Conservation (phyloP, 2,113 vertebrate species). For the Ramphastos sulfuratus region DNA sequence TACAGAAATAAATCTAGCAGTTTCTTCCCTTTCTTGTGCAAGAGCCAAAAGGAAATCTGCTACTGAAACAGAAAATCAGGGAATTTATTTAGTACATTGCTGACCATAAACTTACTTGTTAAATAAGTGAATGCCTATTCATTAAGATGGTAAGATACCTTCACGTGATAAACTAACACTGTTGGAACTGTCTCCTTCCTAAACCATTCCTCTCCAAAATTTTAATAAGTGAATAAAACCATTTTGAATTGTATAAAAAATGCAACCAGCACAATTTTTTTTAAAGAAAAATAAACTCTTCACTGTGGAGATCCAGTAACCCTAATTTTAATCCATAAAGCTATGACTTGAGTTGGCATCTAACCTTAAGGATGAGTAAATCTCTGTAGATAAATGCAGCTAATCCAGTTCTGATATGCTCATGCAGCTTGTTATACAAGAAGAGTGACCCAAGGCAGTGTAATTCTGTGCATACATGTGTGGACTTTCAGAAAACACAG, state of each 20-base stretch:
- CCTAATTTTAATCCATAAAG: neutral
- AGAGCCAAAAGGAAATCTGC: neutral
- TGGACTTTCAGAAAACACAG: neutral
- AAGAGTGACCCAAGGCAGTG: neutral
- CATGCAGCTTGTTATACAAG: neutral
- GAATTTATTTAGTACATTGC: neutral
- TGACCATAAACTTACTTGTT: neutral
- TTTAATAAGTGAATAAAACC: neutral
- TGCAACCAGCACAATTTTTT: neutral
- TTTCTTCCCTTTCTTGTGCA: neutral
- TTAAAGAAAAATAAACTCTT: neutral
- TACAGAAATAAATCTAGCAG: neutral
- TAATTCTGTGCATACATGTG: rapidly evolving
- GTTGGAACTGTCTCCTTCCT: rapidly evolving
- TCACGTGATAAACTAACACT: rapidly evolving
- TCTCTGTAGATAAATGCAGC: neutral
- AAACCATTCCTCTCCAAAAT: neutral
- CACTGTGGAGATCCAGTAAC: neutral
- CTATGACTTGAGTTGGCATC: neutral
- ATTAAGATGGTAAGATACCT: neutral
- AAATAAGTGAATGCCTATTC: neutral
- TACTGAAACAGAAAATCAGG: neutral
- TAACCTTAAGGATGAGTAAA: neutral
- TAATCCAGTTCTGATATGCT: neutral
- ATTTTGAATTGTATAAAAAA: neutral